These are phyloP conservation scores for Prionailurus viverrinus DNA, from an alignment of 2,113 vertebrate species.

Conservation along the genomic window DNA sequence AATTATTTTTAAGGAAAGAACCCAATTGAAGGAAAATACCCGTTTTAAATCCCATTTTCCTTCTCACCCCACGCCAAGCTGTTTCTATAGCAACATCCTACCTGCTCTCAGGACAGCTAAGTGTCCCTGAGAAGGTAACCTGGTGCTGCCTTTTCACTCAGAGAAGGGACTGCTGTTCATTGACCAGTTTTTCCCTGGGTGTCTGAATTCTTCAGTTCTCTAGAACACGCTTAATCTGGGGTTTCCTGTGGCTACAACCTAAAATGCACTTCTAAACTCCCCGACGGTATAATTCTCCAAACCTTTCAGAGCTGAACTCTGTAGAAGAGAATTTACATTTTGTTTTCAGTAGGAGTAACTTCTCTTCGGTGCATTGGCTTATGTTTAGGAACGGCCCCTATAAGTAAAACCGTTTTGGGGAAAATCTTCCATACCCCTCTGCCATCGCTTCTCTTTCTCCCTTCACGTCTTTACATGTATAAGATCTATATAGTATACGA, in stretches of 20 bases:
- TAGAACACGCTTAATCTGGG: background rate
- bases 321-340: background rate
- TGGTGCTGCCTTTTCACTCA: constrained; percentile 35
- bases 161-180: constrained; percentile 54
- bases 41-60: constrained; percentile 74
- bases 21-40: constrained; percentile 34
- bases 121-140: constrained; percentile 43
- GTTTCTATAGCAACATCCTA: constrained; percentile 79
- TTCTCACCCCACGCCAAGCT: constrained; percentile 67
- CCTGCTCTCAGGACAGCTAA: constrained; percentile 46
- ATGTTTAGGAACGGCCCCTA: background rate
- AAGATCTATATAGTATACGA: background rate
- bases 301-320: background rate
- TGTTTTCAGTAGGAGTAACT: background rate
- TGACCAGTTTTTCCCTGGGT: constrained; percentile 53
- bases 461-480: background rate
- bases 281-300: background rate
- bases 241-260: constrained; percentile 32
- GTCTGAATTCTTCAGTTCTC: constrained; percentile 50
- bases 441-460: rapidly evolving
- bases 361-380: background rate
- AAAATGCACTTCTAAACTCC: background rate
- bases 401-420: background rate
- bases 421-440: background rate
- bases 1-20: constrained; percentile 65